A percentile compares a stretch with the other conserved stretches of the same genome.
Evolutionary conservation across 2,888 invertebrate genomes (phyloP).

Genomic region (Lampropteryx suffumata): DNA sequence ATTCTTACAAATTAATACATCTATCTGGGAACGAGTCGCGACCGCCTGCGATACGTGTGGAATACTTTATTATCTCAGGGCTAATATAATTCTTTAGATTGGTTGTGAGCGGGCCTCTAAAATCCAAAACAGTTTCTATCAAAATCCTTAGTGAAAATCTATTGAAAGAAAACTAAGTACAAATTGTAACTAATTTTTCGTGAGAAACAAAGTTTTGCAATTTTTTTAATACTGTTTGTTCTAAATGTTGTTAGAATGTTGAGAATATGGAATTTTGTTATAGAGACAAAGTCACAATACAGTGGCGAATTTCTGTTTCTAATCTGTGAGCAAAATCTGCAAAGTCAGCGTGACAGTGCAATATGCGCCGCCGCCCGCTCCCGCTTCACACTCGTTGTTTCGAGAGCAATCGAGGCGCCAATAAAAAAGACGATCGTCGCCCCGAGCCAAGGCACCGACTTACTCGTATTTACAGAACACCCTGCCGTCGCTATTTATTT

Average conservation of each 20-base stretch:
- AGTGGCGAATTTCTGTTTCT: conserved; percentile 55
- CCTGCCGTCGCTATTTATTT: conserved; percentile 81
- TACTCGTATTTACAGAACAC: conserved; percentile 83
- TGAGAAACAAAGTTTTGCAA: no score
- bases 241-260: background rate
- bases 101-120: conserved; percentile 12
- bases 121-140: no score
- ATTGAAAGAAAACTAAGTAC: no score
- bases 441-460: conserved; percentile 73
- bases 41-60: conserved; percentile 69
- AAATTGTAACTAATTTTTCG: no score
- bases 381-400: conserved; percentile 73
- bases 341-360: conserved; percentile 63
- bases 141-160: no score
- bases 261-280: background rate
- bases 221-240: no score
- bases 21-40: conserved; percentile 67
- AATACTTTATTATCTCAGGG: conserved; percentile 70
- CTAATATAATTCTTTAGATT: conserved; percentile 52
- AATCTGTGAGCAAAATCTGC: conserved; percentile 75
- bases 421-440: conserved; percentile 83
- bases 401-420: conserved; percentile 83
- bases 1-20: conserved; percentile 83
- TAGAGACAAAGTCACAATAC: conserved; percentile 45
- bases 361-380: conserved; percentile 52